phyloP scores from a whole-genome alignment of 2,797 vertebrate genomes.

The Crypturellus tataupa region DNA sequence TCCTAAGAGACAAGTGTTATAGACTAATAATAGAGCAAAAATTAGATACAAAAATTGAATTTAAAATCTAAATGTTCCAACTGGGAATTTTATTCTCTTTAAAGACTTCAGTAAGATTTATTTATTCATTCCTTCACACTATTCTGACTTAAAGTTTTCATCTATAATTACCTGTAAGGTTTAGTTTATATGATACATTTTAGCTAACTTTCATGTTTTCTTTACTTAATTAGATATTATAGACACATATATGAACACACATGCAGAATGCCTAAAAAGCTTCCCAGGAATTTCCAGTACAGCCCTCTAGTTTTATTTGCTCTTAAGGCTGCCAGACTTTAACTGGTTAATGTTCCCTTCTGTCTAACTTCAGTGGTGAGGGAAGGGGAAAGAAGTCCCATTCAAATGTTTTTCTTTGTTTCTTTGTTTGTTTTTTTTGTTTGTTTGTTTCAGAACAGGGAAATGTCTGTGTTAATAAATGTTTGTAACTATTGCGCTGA shows the following conservation, averaged over 20 bases:
- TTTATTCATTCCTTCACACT: neutral
- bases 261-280: neutral
- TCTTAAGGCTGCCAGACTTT: neutral
- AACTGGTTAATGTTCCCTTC: neutral
- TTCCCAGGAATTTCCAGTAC: neutral
- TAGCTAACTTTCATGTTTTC: neutral
- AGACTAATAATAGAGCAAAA: neutral
- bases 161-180: neutral
- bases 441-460: neutral
- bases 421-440: neutral
- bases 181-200: neutral
- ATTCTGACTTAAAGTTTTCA: neutral
- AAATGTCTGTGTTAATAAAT: neutral
- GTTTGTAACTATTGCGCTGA: neutral
- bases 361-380: neutral
- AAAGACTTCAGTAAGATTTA: neutral
- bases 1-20: neutral
- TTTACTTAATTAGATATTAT: neutral
- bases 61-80: neutral
- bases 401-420: neutral
- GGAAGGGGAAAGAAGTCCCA: neutral
- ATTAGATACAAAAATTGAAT: neutral
- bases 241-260: neutral
- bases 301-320: neutral
- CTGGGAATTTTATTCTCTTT: neutral